These are phyloP conservation scores for Calameuta idolon DNA, from an alignment of 2,888 invertebrate species.

Conservation along the genomic window DNA sequence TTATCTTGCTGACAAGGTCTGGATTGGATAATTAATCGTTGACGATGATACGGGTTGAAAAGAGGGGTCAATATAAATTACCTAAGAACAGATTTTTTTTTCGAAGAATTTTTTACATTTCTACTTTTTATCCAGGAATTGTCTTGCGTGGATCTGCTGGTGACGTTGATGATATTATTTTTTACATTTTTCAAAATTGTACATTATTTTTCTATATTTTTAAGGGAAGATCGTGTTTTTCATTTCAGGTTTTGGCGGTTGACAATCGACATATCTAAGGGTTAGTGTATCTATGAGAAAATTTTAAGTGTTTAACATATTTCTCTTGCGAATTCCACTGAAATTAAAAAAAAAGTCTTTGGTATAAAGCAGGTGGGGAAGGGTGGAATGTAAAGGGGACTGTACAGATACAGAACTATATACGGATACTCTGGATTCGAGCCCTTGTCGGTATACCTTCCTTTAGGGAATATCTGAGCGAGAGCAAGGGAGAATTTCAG, in stretches of 20 bases:
- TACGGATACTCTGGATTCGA: not conserved
- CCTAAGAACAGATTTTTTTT: not conserved
- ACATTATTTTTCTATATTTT: not conserved
- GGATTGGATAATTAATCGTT: conserved; percentile 32
- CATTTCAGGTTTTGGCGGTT: too few species aligned
- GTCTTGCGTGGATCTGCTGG: too few species aligned
- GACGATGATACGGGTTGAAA: conserved; percentile 11
- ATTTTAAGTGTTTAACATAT: too few species aligned
- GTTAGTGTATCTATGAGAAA: too few species aligned
- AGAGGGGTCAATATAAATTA: not conserved
- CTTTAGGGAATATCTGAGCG: not conserved
- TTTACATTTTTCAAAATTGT: too few species aligned
- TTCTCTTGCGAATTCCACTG: not conserved
- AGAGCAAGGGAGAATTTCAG: not conserved
- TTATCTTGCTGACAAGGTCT: conserved; percentile 20
- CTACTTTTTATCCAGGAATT: too few species aligned
- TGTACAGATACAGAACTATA: too few species aligned
- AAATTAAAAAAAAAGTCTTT: not conserved
- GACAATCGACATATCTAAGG: too few species aligned
- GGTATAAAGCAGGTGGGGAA: not conserved
- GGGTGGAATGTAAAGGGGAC: not conserved
- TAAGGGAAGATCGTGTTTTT: not conserved
- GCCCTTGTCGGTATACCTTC: not conserved
- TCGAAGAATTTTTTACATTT: too few species aligned
- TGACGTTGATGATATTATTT: too few species aligned